Evolutionary conservation across 2,113 vertebrate genomes (phyloP), one percentile per base, ranked within the genome.

Genomic region (Lontra canadensis): DNA sequence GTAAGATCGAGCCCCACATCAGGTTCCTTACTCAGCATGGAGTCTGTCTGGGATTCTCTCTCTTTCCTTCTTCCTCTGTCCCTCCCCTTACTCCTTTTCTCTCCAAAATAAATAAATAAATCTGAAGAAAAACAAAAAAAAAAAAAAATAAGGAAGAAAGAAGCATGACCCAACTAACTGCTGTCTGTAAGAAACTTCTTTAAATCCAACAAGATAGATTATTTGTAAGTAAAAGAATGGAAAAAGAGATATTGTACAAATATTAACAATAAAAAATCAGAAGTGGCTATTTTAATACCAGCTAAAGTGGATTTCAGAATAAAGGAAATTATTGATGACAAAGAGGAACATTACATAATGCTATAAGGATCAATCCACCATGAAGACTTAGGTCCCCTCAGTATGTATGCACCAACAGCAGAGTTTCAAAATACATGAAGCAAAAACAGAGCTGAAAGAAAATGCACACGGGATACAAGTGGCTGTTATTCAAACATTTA

Each of bases 311-410:
- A 69, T 39, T 90, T 78, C n/a, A 71, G 57, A 69, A 23, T 73
- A 55, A 90, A 90, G n/a, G 47, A 92, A 95, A 92, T 81, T 92
- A 94, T 21, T 67, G 67, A 25, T 18, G 26, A 81, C 18, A 86
- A 23, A 81, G n/a, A 69, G 7, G 29, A 84, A 44, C 7, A 69
- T 44, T 79, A 36, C 44, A 79, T 49, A 55, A 47, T 29, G 31
- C 63, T 34, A 67, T 90, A 59, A 94, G 52, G 17, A 39, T 9
- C 36, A 34, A 15, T 20, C 59, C 29, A 52, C 59, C 29, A 31
- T 74, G 80, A 73, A 81, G 55, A 86, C 25, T 57, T n/a, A 55
- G 11, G 11, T 20, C 42, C 29, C 7, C 9, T 81, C 39, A 74
- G 34, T 65, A 67, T 18, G 17, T 55, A 47, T 47, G 1, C n/a